Evolutionary conservation across 2,113 vertebrate species (phyloP).

Genomic region (Leptodactylus fuscus): DNA sequence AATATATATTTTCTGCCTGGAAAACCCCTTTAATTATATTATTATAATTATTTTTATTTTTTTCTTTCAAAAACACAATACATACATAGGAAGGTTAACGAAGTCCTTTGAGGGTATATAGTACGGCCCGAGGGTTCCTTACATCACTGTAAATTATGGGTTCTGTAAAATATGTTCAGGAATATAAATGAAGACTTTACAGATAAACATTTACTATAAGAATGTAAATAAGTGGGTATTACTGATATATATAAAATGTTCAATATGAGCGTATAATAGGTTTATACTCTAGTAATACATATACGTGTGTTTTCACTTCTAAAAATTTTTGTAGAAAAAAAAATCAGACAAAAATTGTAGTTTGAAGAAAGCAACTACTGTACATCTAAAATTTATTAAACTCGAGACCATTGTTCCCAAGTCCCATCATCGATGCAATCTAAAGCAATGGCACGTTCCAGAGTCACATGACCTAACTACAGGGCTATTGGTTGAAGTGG

Average conservation of each 20-base stretch:
- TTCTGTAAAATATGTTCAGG: constrained; percentile 13
- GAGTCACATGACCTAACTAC: background rate
- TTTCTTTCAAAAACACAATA: background rate
- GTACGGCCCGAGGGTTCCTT: background rate
- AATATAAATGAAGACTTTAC: background rate
- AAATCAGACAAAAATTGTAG: background rate
- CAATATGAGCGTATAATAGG: background rate
- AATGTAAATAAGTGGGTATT: background rate
- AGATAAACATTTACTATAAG: background rate
- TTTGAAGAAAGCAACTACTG: background rate
- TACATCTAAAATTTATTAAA: too few relatives aligned
- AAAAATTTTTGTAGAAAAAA: too few relatives aligned
- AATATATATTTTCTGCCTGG: too few relatives aligned
- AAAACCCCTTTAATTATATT: too few relatives aligned
- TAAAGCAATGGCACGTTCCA: too few relatives aligned
- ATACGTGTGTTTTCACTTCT: background rate
- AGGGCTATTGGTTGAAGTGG: background rate
- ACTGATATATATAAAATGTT: background rate
- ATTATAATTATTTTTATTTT: too few relatives aligned
- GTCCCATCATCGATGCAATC: too few relatives aligned
- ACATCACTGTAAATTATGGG: background rate
- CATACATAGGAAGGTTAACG: background rate
- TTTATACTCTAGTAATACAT: background rate
- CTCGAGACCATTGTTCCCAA: too few relatives aligned
- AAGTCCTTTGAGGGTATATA: background rate